Evolutionary conservation across 2,113 vertebrate genomes (phyloP).

Genomic region (Alexandromys fortis): DNA sequence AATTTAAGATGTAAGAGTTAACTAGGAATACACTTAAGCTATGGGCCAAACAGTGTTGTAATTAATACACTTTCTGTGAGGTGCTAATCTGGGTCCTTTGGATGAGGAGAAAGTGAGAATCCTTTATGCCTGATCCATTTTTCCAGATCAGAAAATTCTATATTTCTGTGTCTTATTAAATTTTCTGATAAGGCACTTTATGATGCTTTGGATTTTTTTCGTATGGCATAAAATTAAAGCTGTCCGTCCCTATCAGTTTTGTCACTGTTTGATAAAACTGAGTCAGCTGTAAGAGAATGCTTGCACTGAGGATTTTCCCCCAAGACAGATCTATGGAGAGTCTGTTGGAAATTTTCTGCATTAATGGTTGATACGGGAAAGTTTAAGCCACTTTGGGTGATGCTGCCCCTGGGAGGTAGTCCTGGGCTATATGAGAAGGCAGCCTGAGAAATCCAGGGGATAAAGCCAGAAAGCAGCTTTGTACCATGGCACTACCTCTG

Average conservation of each 20-base stretch:
- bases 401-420: not conserved
- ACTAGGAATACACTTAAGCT: no score
- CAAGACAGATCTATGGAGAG: not conserved
- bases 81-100: not conserved
- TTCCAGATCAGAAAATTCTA: not conserved
- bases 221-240: constrained; percentile 8
- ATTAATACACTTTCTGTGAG: no score
- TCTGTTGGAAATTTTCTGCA: not conserved
- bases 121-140: not conserved
- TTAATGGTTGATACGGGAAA: not conserved
- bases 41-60: no score
- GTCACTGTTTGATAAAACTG: not conserved
- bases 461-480: not conserved
- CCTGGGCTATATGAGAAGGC: not conserved
- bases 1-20: no score
- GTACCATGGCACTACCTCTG: not conserved
- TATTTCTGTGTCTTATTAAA: constrained; percentile 3
- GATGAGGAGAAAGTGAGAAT: not conserved
- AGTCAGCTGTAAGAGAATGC: not conserved
- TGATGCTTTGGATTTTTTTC: not conserved
- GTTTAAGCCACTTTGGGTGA: no score
- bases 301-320: no score
- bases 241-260: constrained; percentile 28
- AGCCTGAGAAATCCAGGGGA: not conserved
- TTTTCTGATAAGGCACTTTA: constrained; percentile 33